phyloP scores from a whole-genome alignment of 2,888 invertebrate species.

The Drosophila koepferae region DNA sequence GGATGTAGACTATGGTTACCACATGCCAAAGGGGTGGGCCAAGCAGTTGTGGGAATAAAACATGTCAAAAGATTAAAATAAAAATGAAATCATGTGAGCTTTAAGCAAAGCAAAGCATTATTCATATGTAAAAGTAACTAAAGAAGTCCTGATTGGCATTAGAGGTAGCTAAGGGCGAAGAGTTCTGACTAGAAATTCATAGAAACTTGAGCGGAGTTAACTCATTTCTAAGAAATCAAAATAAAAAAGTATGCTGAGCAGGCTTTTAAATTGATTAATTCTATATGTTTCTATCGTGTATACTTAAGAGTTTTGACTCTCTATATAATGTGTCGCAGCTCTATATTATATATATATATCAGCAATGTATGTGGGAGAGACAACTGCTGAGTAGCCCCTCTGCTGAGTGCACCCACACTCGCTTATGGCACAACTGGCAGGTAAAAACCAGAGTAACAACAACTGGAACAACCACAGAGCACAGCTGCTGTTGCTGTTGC shows the following conservation, averaged over 20 bases:
- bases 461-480: constrained; percentile 53
- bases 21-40: constrained; percentile 30
- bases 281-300: background rate
- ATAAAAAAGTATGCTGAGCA: background rate
- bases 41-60: constrained; percentile 6
- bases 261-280: background rate
- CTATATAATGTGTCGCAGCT: background rate
- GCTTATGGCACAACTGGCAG: constrained; percentile 31
- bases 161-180: background rate
- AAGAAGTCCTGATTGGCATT: background rate
- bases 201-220: background rate
- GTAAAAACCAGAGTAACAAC: constrained; percentile 58
- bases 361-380: background rate
- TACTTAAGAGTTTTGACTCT: background rate
- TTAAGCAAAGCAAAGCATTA: background rate
- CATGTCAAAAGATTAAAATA: background rate
- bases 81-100: background rate
- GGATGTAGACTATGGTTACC: constrained; percentile 18
- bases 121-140: background rate
- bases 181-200: background rate
- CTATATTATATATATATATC: too few species aligned
- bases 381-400: constrained; percentile 34
- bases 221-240: background rate
- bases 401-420: constrained; percentile 23
- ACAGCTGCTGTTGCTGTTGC: constrained; percentile 41